These are phyloP conservation scores for Dolichoris vasculosae DNA, from an alignment of 1,140 invertebrate genomes.

Conservation along the genomic window DNA sequence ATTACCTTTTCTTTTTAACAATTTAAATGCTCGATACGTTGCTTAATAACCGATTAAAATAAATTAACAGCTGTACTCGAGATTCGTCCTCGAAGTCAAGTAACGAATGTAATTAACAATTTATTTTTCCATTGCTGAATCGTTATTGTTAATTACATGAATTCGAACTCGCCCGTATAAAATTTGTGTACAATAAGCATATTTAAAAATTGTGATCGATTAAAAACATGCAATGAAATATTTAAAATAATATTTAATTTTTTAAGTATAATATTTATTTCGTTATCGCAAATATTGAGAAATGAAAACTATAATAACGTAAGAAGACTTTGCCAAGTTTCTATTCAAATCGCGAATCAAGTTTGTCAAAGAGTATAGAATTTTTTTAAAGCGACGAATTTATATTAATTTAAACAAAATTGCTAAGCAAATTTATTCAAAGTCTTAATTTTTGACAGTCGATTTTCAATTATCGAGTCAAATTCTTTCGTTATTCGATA, in stretches of 20 bases:
- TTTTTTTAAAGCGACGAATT: not conserved
- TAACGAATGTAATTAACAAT: too few relatives aligned
- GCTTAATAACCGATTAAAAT: too few relatives aligned
- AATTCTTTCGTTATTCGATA: not conserved
- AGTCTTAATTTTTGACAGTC: too few relatives aligned
- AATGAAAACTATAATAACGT: not conserved
- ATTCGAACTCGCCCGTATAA: too few relatives aligned
- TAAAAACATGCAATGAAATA: too few relatives aligned
- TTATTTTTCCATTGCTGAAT: too few relatives aligned
- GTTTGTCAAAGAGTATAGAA: not conserved
- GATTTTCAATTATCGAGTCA: not conserved
- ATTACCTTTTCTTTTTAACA: not conserved
- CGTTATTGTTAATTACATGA: too few relatives aligned
- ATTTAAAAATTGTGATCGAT: too few relatives aligned
- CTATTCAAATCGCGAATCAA: not conserved
- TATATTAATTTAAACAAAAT: not conserved
- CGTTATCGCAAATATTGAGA: not conserved
- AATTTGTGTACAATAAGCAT: too few relatives aligned
- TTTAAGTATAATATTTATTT: not conserved
- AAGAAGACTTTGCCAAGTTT: not conserved
- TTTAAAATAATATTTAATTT: not conserved
- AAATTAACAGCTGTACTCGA: too few relatives aligned
- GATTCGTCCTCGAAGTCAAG: too few relatives aligned
- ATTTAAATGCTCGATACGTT: not conserved
- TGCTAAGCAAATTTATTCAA: not conserved